Base-by-base conservation (phyloP, 2,797 vertebrate species). In the Protosalanx chinensis region DNA sequence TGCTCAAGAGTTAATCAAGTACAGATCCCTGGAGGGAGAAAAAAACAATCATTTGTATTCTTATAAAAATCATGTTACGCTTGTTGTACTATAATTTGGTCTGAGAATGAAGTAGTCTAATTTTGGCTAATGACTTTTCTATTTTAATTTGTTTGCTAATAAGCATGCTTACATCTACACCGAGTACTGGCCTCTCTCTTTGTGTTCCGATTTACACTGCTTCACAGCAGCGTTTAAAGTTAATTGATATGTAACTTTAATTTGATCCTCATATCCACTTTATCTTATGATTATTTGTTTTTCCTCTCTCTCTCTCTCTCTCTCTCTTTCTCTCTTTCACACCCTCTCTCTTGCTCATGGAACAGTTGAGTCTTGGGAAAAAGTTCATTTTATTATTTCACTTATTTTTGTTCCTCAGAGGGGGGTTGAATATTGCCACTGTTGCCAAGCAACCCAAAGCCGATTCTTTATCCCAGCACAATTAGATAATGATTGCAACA, bases 241-340 rank as follows among this genome's bases (percentile, higher is more conserved):
- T 61, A 56, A 70, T 71, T 71, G 66, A 72, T 70, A 77, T 74
- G 62, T 72, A 32, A 53, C 49, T 64, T 59, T 77, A 73, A 71
- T 72, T 72, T 62, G 64, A 71, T 77, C 69, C 59, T 58, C 41
- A 46, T 37, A 60, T 66, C 16, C 30, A 3, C 30, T 59, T 65
- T 53, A 33, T 76, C 35, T 64, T 30, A 33, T 71, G 41, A 46
- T 46, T 46, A 12, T 41, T 41, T 41, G 5, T 51, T 53, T 72
- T 20, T 15, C 15, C 29, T 60, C 62, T 58, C 10, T 23, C 32
- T n/a, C 32, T 20, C 63, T 70, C 69, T 62, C 16, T 71, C 18
- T 58, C 16, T 16, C 18, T 51, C 13, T 23, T 18, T 72, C n/a
- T 35, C 63, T 74, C 46, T 73, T 58, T 73, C 37, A n/a, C 58